Conservation (phyloP, 2,113 vertebrate genomes). For the Numida meleagris region DNA sequence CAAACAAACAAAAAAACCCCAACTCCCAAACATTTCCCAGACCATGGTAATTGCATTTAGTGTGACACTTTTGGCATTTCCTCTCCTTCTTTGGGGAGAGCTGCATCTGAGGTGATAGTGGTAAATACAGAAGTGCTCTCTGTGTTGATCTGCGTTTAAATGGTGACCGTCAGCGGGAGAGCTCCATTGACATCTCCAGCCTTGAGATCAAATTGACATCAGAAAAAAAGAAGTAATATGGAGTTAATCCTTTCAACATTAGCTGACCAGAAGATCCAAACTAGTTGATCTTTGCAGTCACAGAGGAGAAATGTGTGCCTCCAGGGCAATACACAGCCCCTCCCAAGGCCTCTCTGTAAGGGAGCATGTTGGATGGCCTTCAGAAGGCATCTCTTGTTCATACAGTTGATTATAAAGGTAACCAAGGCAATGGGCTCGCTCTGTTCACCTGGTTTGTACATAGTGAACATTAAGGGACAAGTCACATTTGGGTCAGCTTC, state of each 20-base stretch:
- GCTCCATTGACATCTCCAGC: background rate
- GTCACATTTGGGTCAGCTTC: background rate
- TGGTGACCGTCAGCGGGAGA: background rate
- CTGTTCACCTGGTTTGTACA: fast-evolving
- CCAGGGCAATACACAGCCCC: background rate
- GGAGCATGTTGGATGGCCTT: background rate
- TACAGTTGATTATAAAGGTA: background rate
- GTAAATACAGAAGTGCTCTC: background rate
- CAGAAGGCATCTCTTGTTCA: background rate
- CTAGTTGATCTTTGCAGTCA: background rate
- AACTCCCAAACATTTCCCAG: background rate
- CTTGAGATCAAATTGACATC: background rate
- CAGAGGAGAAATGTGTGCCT: background rate
- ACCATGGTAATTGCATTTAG: constrained; percentile 60
- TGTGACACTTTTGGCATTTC: constrained; percentile 61
- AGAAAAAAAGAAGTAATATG: background rate
- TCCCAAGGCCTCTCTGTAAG: background rate
- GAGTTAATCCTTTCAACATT: background rate
- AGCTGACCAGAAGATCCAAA: background rate
- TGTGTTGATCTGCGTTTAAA: background rate
- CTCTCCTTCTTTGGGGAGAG: background rate
- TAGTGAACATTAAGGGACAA: background rate
- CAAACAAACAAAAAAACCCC: constrained; percentile 24
- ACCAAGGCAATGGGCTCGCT: background rate
- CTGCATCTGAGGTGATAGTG: background rate